phyloP scores from a whole-genome alignment of 2,888 invertebrate genomes.

The Dendrolimus houi region DNA sequence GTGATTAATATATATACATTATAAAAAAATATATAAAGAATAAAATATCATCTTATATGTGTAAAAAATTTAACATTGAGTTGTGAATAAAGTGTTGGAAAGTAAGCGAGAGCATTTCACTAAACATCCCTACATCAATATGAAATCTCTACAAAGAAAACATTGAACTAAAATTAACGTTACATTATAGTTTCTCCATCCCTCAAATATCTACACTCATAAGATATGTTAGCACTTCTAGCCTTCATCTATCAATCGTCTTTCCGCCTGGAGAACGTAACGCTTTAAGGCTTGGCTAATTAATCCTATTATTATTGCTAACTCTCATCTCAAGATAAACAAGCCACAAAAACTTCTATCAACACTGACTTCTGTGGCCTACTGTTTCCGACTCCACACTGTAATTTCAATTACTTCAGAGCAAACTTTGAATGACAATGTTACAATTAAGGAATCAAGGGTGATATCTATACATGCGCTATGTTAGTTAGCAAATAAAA shows the following conservation, averaged over 20 bases:
- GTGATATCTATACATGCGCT: background rate
- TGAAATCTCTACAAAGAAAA: constrained; percentile 68
- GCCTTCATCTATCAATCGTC: constrained; percentile 24
- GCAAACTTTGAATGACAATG: background rate
- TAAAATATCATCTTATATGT: too few relatives aligned
- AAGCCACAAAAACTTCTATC: constrained; percentile 13
- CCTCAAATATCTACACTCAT: constrained; percentile 49
- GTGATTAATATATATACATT: background rate
- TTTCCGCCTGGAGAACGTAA: constrained; percentile 32
- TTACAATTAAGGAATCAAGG: background rate
- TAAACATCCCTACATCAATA: constrained; percentile 52
- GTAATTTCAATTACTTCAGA: too few relatives aligned
- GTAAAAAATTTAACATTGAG: constrained; percentile 6
- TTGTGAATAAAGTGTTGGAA: background rate
- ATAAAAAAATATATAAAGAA: too few relatives aligned
- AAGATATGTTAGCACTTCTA: constrained; percentile 67
- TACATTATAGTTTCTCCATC: constrained; percentile 45
- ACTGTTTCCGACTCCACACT: too few relatives aligned
- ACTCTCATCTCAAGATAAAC: constrained; percentile 32
- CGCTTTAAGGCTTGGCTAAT: constrained; percentile 47
- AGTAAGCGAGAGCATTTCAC: constrained; percentile 52
- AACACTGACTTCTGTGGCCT: too few relatives aligned
- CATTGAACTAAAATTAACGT: constrained; percentile 67
- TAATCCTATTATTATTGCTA: constrained; percentile 60
- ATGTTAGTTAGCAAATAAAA: background rate